These are phyloP conservation scores for Octopus sinensis DNA, from an alignment of 1,140 invertebrate genomes.

Conservation along the genomic window DNA sequence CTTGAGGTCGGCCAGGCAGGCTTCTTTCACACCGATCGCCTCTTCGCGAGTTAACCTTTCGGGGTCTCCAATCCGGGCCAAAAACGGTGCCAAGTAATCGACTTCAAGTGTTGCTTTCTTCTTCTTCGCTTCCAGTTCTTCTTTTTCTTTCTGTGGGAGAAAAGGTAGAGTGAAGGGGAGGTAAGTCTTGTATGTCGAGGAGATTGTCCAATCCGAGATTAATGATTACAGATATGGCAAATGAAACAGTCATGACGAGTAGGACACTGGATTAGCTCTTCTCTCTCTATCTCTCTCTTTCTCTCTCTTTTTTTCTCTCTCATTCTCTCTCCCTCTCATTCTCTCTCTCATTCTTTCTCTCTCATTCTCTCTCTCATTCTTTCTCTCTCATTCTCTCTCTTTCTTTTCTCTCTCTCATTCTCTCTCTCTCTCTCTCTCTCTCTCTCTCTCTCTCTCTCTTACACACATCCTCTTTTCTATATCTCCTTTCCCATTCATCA, in stretches of 20 bases:
- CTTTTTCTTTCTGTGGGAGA: slow-evolving; percentile 44
- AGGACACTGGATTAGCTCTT: not conserved
- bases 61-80: slow-evolving; percentile 54
- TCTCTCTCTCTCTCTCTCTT: not conserved
- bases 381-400: not conserved
- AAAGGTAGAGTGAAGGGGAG: not conserved
- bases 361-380: not conserved
- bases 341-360: not conserved
- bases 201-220: too few species aligned
- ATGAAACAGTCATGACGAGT: too few species aligned
- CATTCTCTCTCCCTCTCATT: not conserved
- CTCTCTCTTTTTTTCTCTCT: not conserved
- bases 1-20: slow-evolving; percentile 56
- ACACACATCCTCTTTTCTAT: not conserved
- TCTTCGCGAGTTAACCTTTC: slow-evolving; percentile 47
- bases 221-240: too few species aligned
- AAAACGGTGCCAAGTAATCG: slow-evolving; percentile 58
- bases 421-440: not conserved
- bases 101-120: slow-evolving; percentile 56
- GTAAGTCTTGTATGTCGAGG: not conserved
- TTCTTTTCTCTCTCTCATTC: not conserved
- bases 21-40: slow-evolving; percentile 53
- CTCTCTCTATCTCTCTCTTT: not conserved
- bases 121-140: slow-evolving; percentile 52
- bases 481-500: not conserved